Conservation (phyloP, 2,797 vertebrate species). For the Parambassis ranga region DNA sequence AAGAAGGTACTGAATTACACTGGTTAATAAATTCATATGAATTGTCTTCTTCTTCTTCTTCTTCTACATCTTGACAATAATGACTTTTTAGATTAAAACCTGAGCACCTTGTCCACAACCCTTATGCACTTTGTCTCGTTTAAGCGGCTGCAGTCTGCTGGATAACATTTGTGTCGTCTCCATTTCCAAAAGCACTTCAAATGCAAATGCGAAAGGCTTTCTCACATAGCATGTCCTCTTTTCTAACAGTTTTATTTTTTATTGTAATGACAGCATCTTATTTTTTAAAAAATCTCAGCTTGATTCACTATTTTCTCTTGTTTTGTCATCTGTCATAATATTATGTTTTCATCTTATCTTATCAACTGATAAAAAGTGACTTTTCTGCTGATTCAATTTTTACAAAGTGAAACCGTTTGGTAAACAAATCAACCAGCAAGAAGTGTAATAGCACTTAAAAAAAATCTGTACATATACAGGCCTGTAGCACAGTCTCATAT, state of each 20-base stretch:
- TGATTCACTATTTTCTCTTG: not conserved
- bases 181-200: slow-evolving; percentile 40
- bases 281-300: slow-evolving; percentile 32
- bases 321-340: slow-evolving; percentile 4
- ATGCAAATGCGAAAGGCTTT: slow-evolving; percentile 29
- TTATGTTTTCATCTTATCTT: not conserved
- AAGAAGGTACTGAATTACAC: slow-evolving; percentile 1
- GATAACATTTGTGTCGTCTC: slow-evolving; percentile 8
- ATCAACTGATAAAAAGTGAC: slow-evolving; percentile 25
- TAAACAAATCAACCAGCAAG: not conserved
- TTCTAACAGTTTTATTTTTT: slow-evolving; percentile 29
- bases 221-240: not conserved
- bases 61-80: slow-evolving; percentile 13
- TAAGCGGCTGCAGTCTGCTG: slow-evolving; percentile 21
- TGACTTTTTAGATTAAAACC: slow-evolving; percentile 24
- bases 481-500: not conserved
- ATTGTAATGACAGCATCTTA: slow-evolving; percentile 19
- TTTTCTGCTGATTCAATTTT: slow-evolving; percentile 7
- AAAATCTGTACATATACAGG: not conserved
- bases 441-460: not conserved
- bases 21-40: not conserved
- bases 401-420: not conserved
- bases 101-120: slow-evolving; percentile 11
- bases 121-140: slow-evolving; percentile 33
- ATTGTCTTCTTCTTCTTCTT: not conserved